Percentiles rank a stretch among this genome's conserved stretches.
Conservation (phyloP, 1,140 invertebrate species). For the Drosophila micromelanica region DNA sequence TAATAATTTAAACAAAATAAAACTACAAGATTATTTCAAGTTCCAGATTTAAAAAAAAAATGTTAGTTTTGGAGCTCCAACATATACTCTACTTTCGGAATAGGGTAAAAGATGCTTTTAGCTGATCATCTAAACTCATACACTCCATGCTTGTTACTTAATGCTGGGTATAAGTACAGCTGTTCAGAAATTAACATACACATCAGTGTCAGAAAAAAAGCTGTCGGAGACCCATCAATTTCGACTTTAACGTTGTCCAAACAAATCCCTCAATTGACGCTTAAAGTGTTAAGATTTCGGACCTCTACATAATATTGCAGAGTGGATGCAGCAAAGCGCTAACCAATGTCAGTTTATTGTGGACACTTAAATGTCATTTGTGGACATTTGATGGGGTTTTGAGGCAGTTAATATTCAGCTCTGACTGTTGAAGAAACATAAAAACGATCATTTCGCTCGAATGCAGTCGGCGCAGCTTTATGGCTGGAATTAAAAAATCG, state of each 20-base stretch:
- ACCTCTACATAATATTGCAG: constrained; percentile 36
- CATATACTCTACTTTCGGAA: no score
- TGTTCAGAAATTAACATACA: constrained; percentile 62
- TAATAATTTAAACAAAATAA: no score
- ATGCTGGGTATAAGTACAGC: constrained; percentile 14
- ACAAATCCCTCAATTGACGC: constrained; percentile 57
- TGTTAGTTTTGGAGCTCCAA: no score
- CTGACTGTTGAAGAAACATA: constrained; percentile 1
- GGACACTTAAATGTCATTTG: constrained; percentile 44
- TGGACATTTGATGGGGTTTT: constrained; percentile 36
- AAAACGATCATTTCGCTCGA: constrained; percentile 53
- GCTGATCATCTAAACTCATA: not conserved
- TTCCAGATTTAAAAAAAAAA: no score
- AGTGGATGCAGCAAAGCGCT: constrained; percentile 40
- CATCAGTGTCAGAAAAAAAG: constrained; percentile 35
- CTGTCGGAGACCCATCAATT: constrained; percentile 23
- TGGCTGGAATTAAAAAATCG: constrained; percentile 35
- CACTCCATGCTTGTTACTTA: not conserved
- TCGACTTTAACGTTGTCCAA: constrained; percentile 37
- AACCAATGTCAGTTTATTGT: constrained; percentile 57
- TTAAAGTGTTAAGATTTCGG: constrained; percentile 48
- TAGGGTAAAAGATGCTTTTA: no score
- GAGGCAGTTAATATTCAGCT: constrained; percentile 38
- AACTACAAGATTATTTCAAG: no score
- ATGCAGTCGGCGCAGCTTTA: constrained; percentile 27